Base-by-base conservation (phyloP, 1,140 invertebrate genomes). In the Maconellicoccus hirsutus region DNA sequence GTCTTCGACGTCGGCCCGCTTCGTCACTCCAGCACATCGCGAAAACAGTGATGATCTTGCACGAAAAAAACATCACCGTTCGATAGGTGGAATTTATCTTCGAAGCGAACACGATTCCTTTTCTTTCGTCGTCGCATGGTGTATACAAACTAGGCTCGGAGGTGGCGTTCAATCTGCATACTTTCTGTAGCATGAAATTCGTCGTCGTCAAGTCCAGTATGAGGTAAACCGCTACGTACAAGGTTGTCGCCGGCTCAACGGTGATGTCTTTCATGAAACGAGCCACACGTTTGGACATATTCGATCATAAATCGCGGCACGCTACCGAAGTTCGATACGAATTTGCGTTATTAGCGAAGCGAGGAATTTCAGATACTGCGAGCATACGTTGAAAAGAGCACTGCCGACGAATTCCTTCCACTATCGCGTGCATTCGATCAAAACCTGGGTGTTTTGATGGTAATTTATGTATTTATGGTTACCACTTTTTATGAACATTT, bases 1-100 rank as follows among this genome's bases (percentile, higher is more conserved):
- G 72, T 75, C 81, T 82, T 39, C 81, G 74, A 8, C 80, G 77
- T 29, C 72, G 71, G n/a, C 73, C 75, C 63, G 75, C 74, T 12
- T 2, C 77, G 29, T 73, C 75, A 63, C 66, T 76, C 75, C 69
- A 80, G 25, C 27, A 76, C n/a, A 52, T 76, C 12, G 75, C 71
- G 69, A 77, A 78, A 16, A 77, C 52, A 26, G 75, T 73, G 70
- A 73, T 74, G 19, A 76, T 22, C 23, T 76, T 61, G 0, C 76
- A 75, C 19, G 77, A n/a, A 4, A 59, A 6, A 4, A 59, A 59
- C 52, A 59, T 59, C 16, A 22, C 52, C 16, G n/a, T 19, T 4
- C 52, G 52, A 59, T 59, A 59, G 52, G 16, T 7, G 6, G 52
- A 59, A 59, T 59, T 59, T 16, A 59, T 22, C n/a, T 19, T 6